Conservation (phyloP, 1,140 invertebrate genomes). For the Eumeta japonica region DNA sequence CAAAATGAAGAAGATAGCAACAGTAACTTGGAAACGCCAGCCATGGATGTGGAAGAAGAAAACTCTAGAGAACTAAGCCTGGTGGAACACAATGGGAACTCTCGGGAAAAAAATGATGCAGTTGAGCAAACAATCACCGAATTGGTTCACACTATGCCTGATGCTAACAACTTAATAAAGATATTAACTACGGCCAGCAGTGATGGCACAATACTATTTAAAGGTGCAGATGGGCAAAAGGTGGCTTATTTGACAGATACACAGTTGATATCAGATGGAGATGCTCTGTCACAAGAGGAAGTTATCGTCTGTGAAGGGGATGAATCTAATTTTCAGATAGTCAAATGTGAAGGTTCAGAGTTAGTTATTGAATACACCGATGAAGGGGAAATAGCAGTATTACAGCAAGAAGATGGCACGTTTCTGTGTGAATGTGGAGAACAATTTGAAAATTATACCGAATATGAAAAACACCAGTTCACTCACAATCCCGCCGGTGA, state of each 20-base stretch:
- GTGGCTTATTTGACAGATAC: slow-evolving; percentile 32
- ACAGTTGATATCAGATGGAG: slow-evolving; percentile 22
- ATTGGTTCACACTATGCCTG: no score
- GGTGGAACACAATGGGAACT: background rate
- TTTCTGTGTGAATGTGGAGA: slow-evolving; percentile 52
- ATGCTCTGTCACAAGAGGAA: slow-evolving; percentile 33
- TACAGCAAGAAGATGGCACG: slow-evolving; percentile 46
- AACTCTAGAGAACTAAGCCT: background rate
- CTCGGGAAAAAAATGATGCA: background rate
- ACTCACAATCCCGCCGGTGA: slow-evolving; percentile 47
- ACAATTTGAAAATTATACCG: slow-evolving; percentile 37
- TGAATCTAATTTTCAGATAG: slow-evolving; percentile 38
- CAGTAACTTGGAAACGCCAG: slow-evolving; percentile 21
- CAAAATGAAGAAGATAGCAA: slow-evolving; percentile 43
- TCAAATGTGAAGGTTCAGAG: slow-evolving; percentile 47
- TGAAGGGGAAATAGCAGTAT: slow-evolving; percentile 39
- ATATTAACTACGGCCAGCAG: slow-evolving; percentile 28
- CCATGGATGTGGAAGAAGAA: slow-evolving; percentile 24
- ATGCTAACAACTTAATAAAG: slow-evolving; percentile 24
- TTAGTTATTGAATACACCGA: slow-evolving; percentile 48
- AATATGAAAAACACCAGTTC: slow-evolving; percentile 45
- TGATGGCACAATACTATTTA: slow-evolving; percentile 36
- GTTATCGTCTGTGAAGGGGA: slow-evolving; percentile 50
- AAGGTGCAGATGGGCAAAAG: slow-evolving; percentile 21
- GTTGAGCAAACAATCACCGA: no score